Conservation (phyloP, 2,113 vertebrate species). For the Athene cunicularia region DNA sequence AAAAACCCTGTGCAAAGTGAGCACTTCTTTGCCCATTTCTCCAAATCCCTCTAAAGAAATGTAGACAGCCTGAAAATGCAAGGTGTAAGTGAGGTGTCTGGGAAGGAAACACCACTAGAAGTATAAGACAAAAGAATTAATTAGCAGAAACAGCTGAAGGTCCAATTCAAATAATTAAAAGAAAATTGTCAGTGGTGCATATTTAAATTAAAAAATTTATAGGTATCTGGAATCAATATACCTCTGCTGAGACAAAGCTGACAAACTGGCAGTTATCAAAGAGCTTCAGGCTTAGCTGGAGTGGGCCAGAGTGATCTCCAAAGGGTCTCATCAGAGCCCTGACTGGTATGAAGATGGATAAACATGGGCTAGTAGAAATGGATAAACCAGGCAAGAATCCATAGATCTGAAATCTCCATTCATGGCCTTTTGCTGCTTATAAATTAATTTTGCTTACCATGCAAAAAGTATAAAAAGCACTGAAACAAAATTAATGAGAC, state of each 20-base stretch:
- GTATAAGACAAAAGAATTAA: background rate
- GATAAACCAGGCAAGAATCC: background rate
- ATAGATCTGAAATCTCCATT: background rate
- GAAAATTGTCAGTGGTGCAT: background rate
- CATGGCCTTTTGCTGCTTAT: background rate
- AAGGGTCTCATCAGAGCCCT: background rate
- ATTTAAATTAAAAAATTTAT: background rate
- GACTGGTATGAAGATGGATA: background rate
- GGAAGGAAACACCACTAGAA: background rate
- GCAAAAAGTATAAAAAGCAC: background rate
- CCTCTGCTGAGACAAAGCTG: background rate
- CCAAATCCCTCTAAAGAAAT: background rate
- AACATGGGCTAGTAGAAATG: background rate
- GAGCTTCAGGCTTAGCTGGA: background rate
- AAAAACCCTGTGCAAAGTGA: background rate
- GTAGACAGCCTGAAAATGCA: background rate
- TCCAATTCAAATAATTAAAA: background rate
- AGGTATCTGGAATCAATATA: background rate
- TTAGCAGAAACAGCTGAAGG: background rate
- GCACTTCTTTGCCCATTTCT: background rate
- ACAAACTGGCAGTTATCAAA: background rate
- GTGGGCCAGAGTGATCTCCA: background rate
- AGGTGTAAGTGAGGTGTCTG: background rate
- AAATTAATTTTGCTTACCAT: background rate
- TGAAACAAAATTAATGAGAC: background rate